Conservation (phyloP, 2,888 invertebrate species). For the Tipula vernalis region DNA sequence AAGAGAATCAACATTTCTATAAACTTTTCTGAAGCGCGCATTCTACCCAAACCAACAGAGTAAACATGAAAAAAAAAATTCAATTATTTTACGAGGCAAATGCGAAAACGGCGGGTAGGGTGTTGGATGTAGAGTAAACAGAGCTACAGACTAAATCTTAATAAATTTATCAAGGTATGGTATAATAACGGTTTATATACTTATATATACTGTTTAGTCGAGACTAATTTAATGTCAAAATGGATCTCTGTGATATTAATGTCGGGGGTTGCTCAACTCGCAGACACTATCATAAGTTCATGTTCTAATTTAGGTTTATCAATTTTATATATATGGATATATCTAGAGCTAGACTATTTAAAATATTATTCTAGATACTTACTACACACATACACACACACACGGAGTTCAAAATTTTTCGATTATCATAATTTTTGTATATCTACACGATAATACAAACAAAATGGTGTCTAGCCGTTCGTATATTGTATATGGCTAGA, state of each 20-base stretch:
- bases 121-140: not conserved
- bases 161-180: not conserved
- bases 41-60: not conserved
- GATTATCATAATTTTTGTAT: not conserved
- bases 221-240: not conserved
- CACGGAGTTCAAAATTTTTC: not conserved
- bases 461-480: not conserved
- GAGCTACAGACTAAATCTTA: not conserved
- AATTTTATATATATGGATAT: not conserved
- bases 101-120: not conserved
- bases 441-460: not conserved
- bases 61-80: not conserved
- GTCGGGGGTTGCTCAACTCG: not conserved
- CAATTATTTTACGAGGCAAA: not conserved
- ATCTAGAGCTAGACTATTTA: not conserved
- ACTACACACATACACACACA: not conserved
- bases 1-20: not conserved
- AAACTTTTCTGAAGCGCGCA: not conserved
- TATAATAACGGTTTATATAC: not conserved
- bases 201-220: not conserved
- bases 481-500: not conserved
- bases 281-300: not conserved
- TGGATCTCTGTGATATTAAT: not conserved
- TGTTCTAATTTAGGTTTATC: not conserved
- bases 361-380: not conserved